Evolutionary conservation across 2,888 invertebrate species (phyloP).

Genomic region (Heteropelma amictum): DNA sequence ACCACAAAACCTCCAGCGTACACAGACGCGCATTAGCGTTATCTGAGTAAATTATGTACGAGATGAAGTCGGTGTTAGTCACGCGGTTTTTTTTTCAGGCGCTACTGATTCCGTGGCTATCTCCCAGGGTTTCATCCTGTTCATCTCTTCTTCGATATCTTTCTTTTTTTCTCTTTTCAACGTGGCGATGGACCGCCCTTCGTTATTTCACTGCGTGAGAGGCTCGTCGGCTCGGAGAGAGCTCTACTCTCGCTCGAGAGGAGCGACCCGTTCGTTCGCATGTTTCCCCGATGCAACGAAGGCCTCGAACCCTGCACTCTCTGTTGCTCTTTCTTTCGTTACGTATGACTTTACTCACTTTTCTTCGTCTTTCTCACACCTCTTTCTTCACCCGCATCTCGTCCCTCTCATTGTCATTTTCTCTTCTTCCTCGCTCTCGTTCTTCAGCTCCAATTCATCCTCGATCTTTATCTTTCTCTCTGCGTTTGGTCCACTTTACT

Average conservation of each 20-base stretch:
- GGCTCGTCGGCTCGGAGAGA: neutral
- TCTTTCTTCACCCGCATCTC: neutral
- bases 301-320: slow-evolving; percentile 75
- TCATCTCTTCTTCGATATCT: neutral
- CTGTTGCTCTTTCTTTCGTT: slow-evolving; percentile 70
- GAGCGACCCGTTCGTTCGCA: slow-evolving; percentile 57
- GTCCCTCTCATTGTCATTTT: slow-evolving; percentile 15
- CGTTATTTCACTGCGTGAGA: slow-evolving; percentile 48
- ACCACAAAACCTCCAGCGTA: no score
- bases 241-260: neutral
- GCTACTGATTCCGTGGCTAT: neutral
- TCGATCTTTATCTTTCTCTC: neutral
- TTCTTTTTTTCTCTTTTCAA: slow-evolving; percentile 53
- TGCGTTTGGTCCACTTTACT: neutral
- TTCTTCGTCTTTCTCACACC: slow-evolving; percentile 51
- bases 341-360: slow-evolving; percentile 57
- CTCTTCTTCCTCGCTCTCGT: neutral
- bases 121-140: neutral
- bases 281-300: slow-evolving; percentile 76
- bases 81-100: no score
- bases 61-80: no score
- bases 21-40: no score
- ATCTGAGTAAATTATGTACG: no score
- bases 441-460: neutral
- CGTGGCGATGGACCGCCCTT: slow-evolving; percentile 64